Conservation (phyloP, 2,888 invertebrate species). For the Andrena praecox region DNA sequence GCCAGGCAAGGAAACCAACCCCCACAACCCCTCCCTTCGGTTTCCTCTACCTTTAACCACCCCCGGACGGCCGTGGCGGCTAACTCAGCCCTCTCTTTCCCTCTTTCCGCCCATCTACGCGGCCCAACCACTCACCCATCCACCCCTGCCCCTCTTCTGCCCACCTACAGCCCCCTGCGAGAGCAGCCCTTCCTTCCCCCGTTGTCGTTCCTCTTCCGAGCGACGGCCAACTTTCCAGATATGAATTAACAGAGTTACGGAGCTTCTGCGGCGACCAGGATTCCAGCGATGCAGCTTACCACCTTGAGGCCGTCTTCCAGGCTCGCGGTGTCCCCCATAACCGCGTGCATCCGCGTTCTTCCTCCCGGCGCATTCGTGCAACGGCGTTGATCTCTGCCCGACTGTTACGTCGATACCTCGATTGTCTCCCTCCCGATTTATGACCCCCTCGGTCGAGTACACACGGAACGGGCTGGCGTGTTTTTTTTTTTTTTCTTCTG, state of each 20-base stretch:
- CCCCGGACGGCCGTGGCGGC: conserved; percentile 66
- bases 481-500: conserved; percentile 12
- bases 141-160: conserved; percentile 54
- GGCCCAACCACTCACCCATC: conserved; percentile 66
- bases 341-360: background rate
- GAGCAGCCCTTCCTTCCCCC: conserved; percentile 55
- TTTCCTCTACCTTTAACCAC: conserved; percentile 73
- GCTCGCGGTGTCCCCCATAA: conserved; percentile 12
- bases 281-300: conserved; percentile 82
- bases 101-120: conserved; percentile 66
- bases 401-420: conserved; percentile 17
- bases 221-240: conserved; percentile 81
- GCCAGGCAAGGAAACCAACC: conserved; percentile 78
- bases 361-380: background rate
- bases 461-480: background rate
- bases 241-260: conserved; percentile 84
- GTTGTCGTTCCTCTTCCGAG: conserved; percentile 59
- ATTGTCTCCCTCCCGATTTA: conserved; percentile 28
- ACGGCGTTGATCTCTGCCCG: conserved; percentile 8
- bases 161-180: conserved; percentile 61
- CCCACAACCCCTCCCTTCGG: conserved; percentile 70
- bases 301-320: conserved; percentile 79
- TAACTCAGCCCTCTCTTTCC: conserved; percentile 68
- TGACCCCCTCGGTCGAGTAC: background rate
- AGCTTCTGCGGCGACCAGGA: conserved; percentile 76